Evolutionary conservation across 2,797 vertebrate species (phyloP).

Genomic region (Cryptoprocta ferox): DNA sequence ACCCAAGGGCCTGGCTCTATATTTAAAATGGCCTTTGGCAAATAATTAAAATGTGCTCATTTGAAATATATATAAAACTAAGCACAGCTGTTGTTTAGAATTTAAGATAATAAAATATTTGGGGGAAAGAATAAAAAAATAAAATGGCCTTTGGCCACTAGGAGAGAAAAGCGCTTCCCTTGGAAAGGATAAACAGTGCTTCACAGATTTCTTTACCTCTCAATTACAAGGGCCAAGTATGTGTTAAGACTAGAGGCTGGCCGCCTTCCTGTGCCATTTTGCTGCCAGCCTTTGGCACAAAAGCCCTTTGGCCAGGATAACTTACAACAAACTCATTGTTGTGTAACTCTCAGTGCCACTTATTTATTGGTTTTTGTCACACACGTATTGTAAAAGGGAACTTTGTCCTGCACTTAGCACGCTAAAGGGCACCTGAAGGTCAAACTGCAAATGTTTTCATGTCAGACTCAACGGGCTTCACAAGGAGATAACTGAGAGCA

Average conservation of each 20-base stretch:
- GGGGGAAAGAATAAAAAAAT: too few species aligned
- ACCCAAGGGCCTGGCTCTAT: constrained; percentile 78
- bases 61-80: not conserved
- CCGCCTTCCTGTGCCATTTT: constrained; percentile 87
- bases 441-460: constrained; percentile 51
- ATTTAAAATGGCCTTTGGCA: not conserved
- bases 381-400: constrained; percentile 89
- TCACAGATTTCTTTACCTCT: constrained; percentile 87
- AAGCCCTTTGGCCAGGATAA: constrained; percentile 78
- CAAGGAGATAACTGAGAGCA: not conserved
- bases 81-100: not conserved
- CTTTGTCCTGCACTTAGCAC: constrained; percentile 89
- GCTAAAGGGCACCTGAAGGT: constrained; percentile 87
- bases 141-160: constrained; percentile 83
- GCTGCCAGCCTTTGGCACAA: constrained; percentile 78
- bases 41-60: not conserved
- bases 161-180: constrained; percentile 82
- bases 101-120: not conserved
- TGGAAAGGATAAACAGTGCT: constrained; percentile 89
- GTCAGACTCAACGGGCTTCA: not conserved
- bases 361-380: constrained; percentile 94
- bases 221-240: constrained; percentile 77
- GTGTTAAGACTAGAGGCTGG: constrained; percentile 81
- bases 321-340: constrained; percentile 85
- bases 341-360: constrained; percentile 85